These are phyloP conservation scores for Lates japonicus DNA, from an alignment of 2,797 vertebrate species.

Conservation along the genomic window DNA sequence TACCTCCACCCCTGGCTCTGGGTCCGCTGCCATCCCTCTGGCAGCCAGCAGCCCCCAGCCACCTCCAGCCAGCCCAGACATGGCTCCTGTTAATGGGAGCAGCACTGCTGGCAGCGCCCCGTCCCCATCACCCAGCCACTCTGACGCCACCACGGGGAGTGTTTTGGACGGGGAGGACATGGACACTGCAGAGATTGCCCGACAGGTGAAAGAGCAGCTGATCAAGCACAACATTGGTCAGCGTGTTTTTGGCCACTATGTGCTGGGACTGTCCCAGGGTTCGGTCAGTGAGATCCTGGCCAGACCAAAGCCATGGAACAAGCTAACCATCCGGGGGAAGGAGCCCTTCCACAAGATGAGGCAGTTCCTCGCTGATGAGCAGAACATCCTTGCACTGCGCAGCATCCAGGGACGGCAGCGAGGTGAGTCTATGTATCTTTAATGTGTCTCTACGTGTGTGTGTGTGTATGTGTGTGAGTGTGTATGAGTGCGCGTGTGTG, in stretches of 20 bases:
- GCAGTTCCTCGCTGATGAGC: conserved; percentile 97
- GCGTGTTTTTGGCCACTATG: conserved; percentile 97
- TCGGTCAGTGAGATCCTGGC: conserved; percentile 98
- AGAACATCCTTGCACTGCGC: conserved; percentile 96
- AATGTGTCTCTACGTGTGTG: conserved; percentile 11
- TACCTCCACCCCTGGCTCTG: conserved; percentile 89
- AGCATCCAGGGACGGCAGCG: conserved; percentile 98
- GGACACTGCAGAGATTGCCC: conserved; percentile 96
- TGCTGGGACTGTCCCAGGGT: conserved; percentile 96
- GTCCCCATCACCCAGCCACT: conserved; percentile 94
- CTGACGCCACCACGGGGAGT: conserved; percentile 91
- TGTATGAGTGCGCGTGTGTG: conserved; percentile 16
- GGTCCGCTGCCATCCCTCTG: conserved; percentile 86
- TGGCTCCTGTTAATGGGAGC: conserved; percentile 81
- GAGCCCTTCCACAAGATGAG: conserved; percentile 99
- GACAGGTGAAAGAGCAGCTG: conserved; percentile 98
- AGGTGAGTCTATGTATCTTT: conserved; percentile 86
- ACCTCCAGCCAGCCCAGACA: conserved; percentile 89
- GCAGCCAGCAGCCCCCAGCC: conserved; percentile 90
- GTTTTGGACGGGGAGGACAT: conserved; percentile 95
- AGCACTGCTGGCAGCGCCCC: conserved; percentile 90
- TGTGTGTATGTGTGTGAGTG: conserved; percentile 16
- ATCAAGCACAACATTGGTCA: conserved; percentile 99
- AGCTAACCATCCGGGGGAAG: conserved; percentile 96
- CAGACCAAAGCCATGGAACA: conserved; percentile 97